Evolutionary conservation across 2,797 vertebrate species (phyloP), one percentile per base, ranked within the genome.

Genomic region (Jordanella pulchra): DNA sequence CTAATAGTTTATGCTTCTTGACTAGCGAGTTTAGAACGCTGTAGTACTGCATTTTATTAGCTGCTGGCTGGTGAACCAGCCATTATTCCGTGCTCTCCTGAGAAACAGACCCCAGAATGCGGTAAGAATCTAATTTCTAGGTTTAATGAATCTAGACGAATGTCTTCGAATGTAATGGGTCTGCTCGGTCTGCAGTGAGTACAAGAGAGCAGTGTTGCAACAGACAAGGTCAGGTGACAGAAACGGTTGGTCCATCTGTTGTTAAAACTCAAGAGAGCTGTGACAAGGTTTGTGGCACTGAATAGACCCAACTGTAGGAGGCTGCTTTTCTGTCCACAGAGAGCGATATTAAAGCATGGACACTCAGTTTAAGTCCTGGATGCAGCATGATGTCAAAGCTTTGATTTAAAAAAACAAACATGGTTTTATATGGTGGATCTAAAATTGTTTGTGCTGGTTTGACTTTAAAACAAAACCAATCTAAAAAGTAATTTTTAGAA

Each of bases 191-290:
- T 5, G 12, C 44, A 60, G 73, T 71, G 72, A 58, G 65, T 56
- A 50, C 66, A 75, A 81, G 73, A 72, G 71, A 83, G 71, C 35
- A 55, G 67, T 30, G 69, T 50, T 53, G 70, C 76, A 69, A 80
- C 54, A 4, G 85, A 69, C 39, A 7, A 89, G 78, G 90, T 93
- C 89, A 87, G 88, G 89, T 93, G 93, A 90, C 92, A 79, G 75
- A 83, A 87, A 84, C 88, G 80, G 90, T 93, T 93, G 83, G 86
- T 66, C 88, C 93, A 94, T 93, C 93, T 94, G 94, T 91, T 92
- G 80, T 82, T 75, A 87, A 63, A 83, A 84, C 88, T 93, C 92
- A 93, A 87, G 86, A 78, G 89, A 77, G 71, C 84, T 75, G 67
- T n/a, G 87, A 89, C 86, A 89, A 63, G 82, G 86, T 87, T 75